Evolutionary conservation across 2,888 invertebrate species (phyloP), one percentile per base, ranked within the genome.

Genomic region (Trichopria drosophilae): DNA sequence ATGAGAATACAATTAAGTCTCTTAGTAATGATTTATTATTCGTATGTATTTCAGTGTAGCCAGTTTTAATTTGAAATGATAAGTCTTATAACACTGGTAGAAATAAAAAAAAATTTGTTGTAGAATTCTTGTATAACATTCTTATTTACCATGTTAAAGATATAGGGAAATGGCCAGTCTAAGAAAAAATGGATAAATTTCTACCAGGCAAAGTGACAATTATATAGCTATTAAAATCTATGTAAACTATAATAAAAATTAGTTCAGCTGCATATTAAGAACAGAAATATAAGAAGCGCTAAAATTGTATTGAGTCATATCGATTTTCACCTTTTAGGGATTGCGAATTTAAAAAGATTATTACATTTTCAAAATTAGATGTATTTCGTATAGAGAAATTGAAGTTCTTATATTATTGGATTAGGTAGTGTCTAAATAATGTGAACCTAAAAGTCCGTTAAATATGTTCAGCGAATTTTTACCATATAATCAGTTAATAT

Each of bases 311-410:
- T 9, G 16, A 26, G 3, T 16, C 28, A 22, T 13, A 16, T 12
- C 16, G 7, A 9, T 23, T 24, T 3, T 26, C 7, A 28, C 10
- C n/a, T 42, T 42, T 20, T 7, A 31, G 19, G 18, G 6, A 26
- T 24, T 15, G 37, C n/a, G 18, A 4, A 7, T 44, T 34, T 34
- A 41, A 35, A 35, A 36, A 23, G 9, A 26, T 10, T 26, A 9
- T 26, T 26, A 26, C 10, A 9, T 26, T 10, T 24, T 24, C 6
- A 9, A 24, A 24, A 24, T 24, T 24, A 24, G 10, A 24, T 24
- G 6, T 24, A 9, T 9, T 24, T 9, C 7, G 6, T 24, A 9
- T 9, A 24, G 10, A 24, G 10, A 24, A 24, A 24, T 9, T 24
- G 24, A 6, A 24, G 10, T 24, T 9, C 10, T 9, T 24, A 9